phyloP scores from a whole-genome alignment of 2,113 vertebrate genomes.

The Mesitornis unicolor region DNA sequence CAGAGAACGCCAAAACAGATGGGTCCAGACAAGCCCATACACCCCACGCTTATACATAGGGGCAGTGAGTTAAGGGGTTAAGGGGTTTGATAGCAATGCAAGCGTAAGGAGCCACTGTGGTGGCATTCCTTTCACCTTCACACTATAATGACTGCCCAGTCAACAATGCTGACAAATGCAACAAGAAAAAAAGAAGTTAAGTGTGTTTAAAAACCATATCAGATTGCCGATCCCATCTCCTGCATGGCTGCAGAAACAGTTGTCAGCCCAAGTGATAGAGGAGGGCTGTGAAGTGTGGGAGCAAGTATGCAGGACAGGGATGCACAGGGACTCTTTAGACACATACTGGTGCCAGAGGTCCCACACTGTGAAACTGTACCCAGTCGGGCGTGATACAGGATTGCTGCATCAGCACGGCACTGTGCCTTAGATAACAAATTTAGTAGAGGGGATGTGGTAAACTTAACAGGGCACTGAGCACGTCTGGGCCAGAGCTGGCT shows the following conservation, averaged over 20 bases:
- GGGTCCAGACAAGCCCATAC: neutral
- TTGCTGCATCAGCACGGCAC: neutral
- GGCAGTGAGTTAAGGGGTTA: neutral
- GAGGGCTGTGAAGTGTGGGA: slow-evolving; percentile 30
- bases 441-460: neutral
- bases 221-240: neutral
- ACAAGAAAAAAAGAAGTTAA: neutral
- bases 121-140: neutral
- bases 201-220: neutral
- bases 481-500: neutral
- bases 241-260: slow-evolving; percentile 21
- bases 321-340: neutral
- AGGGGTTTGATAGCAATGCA: neutral
- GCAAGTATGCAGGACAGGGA: slow-evolving; percentile 14
- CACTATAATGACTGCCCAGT: neutral
- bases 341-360: slow-evolving; percentile 23
- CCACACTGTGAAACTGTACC: slow-evolving; percentile 34
- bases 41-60: neutral
- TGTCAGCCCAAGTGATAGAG: slow-evolving; percentile 31
- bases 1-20: slow-evolving; percentile 23
- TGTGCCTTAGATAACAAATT: neutral
- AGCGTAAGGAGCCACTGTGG: neutral
- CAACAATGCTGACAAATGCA: neutral
- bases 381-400: neutral
- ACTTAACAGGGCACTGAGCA: neutral